Conservation (phyloP, 2,113 vertebrate genomes). For the Ceyx melanurus region DNA sequence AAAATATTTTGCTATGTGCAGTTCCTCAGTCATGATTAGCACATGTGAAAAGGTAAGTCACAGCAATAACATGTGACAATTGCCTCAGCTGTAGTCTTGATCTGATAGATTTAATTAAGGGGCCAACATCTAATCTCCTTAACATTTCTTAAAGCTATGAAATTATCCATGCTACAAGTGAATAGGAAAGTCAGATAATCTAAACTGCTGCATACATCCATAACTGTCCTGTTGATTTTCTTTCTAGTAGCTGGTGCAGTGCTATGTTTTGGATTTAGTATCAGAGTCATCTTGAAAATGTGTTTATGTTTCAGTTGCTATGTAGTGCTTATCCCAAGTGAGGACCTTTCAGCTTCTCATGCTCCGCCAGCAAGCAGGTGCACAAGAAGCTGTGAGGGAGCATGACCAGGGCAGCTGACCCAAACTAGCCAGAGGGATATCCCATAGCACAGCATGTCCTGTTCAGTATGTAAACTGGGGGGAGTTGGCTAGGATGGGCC, state of each 20-base stretch:
- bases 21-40: background rate
- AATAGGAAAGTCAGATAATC: background rate
- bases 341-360: background rate
- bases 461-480: background rate
- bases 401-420: background rate
- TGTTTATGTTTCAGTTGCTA: background rate
- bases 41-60: background rate
- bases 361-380: background rate
- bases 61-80: background rate
- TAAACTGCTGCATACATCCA: background rate
- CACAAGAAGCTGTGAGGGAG: background rate
- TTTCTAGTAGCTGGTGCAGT: background rate
- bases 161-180: background rate
- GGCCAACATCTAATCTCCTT: background rate
- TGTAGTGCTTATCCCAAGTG: background rate
- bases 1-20: background rate
- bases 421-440: background rate
- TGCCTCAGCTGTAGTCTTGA: background rate
- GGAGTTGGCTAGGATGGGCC: background rate
- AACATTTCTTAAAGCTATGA: constrained; percentile 1
- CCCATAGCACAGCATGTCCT: background rate
- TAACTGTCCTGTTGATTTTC: background rate
- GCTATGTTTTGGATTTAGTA: background rate
- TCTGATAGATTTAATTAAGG: background rate
- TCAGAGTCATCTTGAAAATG: background rate